Conservation (phyloP, 2,113 vertebrate genomes). For the Ceuthmochares aereus region DNA sequence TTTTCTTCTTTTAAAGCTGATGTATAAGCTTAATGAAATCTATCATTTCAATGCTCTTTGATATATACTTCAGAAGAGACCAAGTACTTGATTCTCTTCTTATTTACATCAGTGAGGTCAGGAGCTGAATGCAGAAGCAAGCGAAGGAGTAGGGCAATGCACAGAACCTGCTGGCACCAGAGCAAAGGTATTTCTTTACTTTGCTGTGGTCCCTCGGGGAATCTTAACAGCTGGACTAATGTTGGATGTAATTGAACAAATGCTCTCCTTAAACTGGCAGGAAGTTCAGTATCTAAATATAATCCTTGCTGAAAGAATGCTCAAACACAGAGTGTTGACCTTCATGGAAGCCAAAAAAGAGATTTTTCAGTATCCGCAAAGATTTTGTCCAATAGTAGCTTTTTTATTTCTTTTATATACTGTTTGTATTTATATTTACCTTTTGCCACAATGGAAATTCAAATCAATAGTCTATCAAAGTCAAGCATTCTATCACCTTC, state of each 20-base stretch:
- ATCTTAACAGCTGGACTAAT: not conserved
- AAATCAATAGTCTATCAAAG: slow-evolving; percentile 21
- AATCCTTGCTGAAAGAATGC: not conserved
- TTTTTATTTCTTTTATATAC: not conserved
- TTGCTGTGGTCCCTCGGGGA: not conserved
- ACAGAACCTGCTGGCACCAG: not conserved
- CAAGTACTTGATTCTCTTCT: not conserved
- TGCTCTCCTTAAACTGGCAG: not conserved
- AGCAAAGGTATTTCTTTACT: not conserved
- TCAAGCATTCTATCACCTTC: slow-evolving; percentile 36
- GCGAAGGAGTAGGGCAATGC: not conserved
- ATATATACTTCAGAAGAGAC: not conserved
- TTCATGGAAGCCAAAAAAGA: not conserved
- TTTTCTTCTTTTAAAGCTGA: not conserved
- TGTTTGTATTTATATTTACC: slow-evolving; percentile 24
- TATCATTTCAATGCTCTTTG: not conserved
- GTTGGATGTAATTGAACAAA: not conserved
- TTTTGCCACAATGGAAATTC: slow-evolving; percentile 17
- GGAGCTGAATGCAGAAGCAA: not conserved
- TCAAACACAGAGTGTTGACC: slow-evolving; percentile 19
- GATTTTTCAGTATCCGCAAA: not conserved
- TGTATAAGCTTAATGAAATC: not conserved
- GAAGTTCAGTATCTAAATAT: not conserved
- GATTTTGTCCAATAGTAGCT: not conserved
- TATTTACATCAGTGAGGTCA: not conserved